Conservation (phyloP, 2,797 vertebrate species). For the Sebastes variabilis region DNA sequence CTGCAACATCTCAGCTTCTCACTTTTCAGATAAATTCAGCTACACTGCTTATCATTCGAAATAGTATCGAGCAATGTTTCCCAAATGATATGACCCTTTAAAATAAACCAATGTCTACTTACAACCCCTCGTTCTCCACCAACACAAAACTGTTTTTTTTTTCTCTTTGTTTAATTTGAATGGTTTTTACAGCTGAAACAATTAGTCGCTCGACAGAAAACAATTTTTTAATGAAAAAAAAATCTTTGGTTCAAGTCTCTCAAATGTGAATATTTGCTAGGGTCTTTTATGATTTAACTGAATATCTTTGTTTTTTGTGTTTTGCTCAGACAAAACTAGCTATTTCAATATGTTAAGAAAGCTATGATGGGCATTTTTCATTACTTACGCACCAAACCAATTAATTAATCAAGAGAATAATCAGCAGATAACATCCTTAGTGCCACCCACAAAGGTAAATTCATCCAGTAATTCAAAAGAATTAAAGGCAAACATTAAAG, state of each 20-base stretch:
- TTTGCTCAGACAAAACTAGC: background rate
- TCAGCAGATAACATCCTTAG: background rate
- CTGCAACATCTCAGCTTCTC: constrained; percentile 9
- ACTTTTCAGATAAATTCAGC: constrained; percentile 13
- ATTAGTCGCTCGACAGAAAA: background rate
- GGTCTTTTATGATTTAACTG: background rate
- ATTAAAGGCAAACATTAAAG: background rate
- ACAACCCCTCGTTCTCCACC: background rate
- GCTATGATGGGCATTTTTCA: background rate
- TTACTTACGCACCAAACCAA: background rate
- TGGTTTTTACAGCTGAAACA: background rate
- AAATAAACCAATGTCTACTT: background rate
- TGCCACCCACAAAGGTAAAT: accelerated
- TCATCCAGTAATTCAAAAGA: background rate
- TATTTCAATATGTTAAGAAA: background rate
- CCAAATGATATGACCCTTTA: background rate
- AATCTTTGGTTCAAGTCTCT: background rate
- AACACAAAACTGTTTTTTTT: background rate
- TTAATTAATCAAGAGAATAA: background rate
- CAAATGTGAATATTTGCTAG: background rate
- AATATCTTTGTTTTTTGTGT: background rate
- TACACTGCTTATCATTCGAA: background rate
- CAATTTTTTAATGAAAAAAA: accelerated
- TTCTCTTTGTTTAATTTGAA: background rate
- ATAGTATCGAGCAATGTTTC: background rate